Percentiles rank a stretch among this genome's conserved stretches.
phyloP scores from a whole-genome alignment of 2,113 vertebrate species.

The Fulica atra region DNA sequence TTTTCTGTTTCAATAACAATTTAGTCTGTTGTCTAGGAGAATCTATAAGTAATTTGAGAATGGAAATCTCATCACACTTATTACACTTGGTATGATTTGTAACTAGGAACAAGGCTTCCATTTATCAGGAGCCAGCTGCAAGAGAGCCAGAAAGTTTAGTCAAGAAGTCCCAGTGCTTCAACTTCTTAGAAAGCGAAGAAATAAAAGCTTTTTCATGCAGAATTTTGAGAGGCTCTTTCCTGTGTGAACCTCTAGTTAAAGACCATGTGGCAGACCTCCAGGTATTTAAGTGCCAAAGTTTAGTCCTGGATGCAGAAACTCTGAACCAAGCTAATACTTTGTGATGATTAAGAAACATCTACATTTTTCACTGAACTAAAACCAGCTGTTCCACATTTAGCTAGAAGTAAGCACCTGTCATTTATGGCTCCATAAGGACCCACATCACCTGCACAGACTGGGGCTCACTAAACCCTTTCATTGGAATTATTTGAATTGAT shows the following conservation, averaged over 20 bases:
- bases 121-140: not conserved
- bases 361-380: not conserved
- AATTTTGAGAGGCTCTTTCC: not conserved
- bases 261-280: not conserved
- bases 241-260: not conserved
- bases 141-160: not conserved
- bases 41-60: not conserved
- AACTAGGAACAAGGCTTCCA: not conserved
- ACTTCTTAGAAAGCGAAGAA: conserved; percentile 1
- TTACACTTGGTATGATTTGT: not conserved
- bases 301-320: not conserved
- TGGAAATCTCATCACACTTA: not conserved
- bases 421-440: not conserved
- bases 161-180: not conserved
- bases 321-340: not conserved
- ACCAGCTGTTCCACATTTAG: not conserved
- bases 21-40: not conserved
- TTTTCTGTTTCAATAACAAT: conserved; percentile 2
- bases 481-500: not conserved
- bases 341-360: not conserved
- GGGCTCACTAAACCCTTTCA: not conserved
- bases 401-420: not conserved
- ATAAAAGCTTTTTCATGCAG: not conserved
- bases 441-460: not conserved
- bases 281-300: not conserved